Evolutionary conservation across 2,888 invertebrate species (phyloP), one percentile per base, ranked within the genome.

Genomic region (Xestia sexstrigata): DNA sequence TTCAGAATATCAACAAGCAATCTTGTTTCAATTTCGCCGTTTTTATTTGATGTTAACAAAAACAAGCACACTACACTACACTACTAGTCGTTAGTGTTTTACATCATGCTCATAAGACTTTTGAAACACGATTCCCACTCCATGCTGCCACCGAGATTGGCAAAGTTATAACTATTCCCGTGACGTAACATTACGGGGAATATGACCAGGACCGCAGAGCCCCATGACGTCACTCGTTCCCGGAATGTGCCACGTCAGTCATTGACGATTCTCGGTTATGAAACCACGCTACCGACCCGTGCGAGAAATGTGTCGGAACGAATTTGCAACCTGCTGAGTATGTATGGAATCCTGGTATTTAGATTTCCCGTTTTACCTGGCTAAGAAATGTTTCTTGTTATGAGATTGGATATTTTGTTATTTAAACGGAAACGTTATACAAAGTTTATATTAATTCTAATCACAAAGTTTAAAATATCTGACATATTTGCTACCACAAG

Each of bases 191-290:
- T 76, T 68, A 76, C 49, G 35, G 58, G 17, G 39, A 79, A 79
- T 71, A 78, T 85, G 68, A 78, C 83, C 85, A 70, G 42, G 65
- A 65, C 42, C 65, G n/a, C 76, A 73, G 68, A 39, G 68, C 23
- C 66, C 67, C 62, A 58, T 82, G 84, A 84, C 84, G 79, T 76
- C 83, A 83, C 62, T 62, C 42, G 72, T 73, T 58, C 67, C 77
- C 66, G 74, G 70, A 75, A 87, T 84, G 60, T 71, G 84, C 67
- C 55, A 62, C 82, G 78, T 86, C 84, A 83, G 76, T 74, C 79
- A 84, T 86, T 86, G 81, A 78, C 73, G 70, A 78, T 70, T 78
- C 79, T 74, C 77, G 65, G 76, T 81, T 88, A 88, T 86, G 84
- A 81, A 88, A 86, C 82, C 69, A 75, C 74, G 75, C 65, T 71